Base-by-base conservation (phyloP, 1,140 invertebrate genomes). In the Drosophila tropicalis region DNA sequence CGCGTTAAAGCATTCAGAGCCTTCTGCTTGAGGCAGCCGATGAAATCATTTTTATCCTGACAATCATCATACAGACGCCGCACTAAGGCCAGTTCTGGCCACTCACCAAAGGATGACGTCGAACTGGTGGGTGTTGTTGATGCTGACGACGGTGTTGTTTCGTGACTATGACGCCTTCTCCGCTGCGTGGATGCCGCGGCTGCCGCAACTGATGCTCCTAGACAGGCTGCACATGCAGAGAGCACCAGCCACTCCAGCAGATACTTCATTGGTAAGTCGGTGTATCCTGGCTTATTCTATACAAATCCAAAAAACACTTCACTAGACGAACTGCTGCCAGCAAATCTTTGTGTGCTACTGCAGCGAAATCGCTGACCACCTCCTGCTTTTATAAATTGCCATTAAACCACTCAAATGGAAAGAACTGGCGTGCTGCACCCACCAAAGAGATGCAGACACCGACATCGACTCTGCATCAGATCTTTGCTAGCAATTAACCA, bases 21-120 rank as follows among this genome's bases (percentile, higher is more conserved):
- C 81, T 94, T 94, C 40, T 93, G 93, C 78, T 94, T 94, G 7
- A 94, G 91, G 77, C 94, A 94, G 65, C 91, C 92, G 34, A 94
- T 93, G 73, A 94, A 92, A 79, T 94, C 93, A 76, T 93, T 93
- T 61, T 93, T 93, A 40, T 93, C 91, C 90, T 93, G 94, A 90
- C 94, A 94, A 76, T 94, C 94, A 62, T 94, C 94, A 72, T 94
- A 94, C 57, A 94, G 92, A 82, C 94, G 93, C 68, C 93, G 93
- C 51, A 79, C 83, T n/a, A 86, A 51, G 2, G 76, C 70, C 67
- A 86, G 44, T 56, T 86, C 83, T 2, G 83, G 79, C 69, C 84
- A 90, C 19, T 65, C 75, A 19, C 60, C 17, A 2, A 61, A 17
- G 44, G 15, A 47, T 6, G 44, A 2, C 1, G 44, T 12, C 13